These are phyloP conservation scores for Egretta garzetta DNA, from an alignment of 2,113 vertebrate species.

Conservation along the genomic window DNA sequence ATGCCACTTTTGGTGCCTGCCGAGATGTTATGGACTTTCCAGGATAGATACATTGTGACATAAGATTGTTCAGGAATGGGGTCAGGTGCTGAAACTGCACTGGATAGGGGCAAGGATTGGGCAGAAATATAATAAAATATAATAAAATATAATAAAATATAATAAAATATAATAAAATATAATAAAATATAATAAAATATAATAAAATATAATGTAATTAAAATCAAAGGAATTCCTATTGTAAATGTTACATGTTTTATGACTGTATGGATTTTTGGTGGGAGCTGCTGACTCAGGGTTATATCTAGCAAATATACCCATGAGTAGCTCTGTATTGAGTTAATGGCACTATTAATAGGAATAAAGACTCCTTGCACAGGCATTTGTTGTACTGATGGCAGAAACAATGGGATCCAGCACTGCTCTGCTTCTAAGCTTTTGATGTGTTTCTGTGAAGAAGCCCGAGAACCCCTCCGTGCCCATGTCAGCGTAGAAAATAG, in stretches of 20 bases:
- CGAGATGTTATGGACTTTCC: not conserved
- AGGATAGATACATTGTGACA: not conserved
- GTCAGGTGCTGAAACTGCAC: not conserved
- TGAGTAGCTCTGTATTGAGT: not conserved
- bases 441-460: not conserved
- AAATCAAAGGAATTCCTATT: not conserved
- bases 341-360: not conserved
- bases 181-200: not conserved
- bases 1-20: not conserved
- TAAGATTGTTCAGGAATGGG: not conserved
- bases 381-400: not conserved
- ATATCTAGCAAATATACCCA: not conserved
- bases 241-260: not conserved
- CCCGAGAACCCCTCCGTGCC: not conserved
- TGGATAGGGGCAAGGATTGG: not conserved
- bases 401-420: not conserved
- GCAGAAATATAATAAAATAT: not conserved
- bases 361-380: not conserved
- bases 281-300: not conserved
- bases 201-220: not conserved
- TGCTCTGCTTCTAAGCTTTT: not conserved
- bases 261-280: not conserved
- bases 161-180: not conserved
- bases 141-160: not conserved
- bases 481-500: not conserved